phyloP scores from a whole-genome alignment of 2,797 vertebrate genomes.

The Rhincodon typus region DNA sequence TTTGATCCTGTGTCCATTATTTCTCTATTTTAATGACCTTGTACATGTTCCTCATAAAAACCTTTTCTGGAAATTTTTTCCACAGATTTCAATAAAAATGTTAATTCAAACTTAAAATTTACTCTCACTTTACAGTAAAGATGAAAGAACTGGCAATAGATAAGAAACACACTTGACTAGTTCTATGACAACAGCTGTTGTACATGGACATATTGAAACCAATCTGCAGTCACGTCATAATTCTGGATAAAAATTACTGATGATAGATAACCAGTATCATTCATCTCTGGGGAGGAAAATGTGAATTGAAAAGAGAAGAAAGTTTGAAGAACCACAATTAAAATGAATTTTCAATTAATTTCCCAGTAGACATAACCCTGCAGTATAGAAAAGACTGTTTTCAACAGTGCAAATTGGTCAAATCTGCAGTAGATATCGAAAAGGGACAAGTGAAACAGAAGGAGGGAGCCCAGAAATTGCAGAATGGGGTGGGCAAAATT shows the following conservation, averaged over 20 bases:
- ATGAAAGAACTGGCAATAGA: conserved; percentile 44
- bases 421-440: background rate
- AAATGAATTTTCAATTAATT: conserved; percentile 35
- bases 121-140: conserved; percentile 52
- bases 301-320: conserved; percentile 34
- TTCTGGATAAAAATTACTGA: conserved; percentile 27
- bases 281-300: conserved; percentile 28
- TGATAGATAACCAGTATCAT: conserved; percentile 31
- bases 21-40: conserved; percentile 35
- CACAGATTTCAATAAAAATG: conserved; percentile 27
- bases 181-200: background rate
- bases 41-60: background rate
- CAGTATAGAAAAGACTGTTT: background rate
- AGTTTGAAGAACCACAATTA: conserved; percentile 35
- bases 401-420: conserved; percentile 2
- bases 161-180: conserved; percentile 24
- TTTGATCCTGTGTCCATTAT: background rate
- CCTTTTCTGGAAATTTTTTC: background rate
- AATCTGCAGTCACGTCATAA: conserved; percentile 28
- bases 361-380: conserved; percentile 26
- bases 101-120: conserved; percentile 39
- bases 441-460: background rate
- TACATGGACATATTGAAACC: conserved; percentile 33
- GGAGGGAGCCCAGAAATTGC: background rate
- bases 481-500: background rate